Evolutionary conservation across 1,140 invertebrate genomes (phyloP), one percentile per base, ranked within the genome.

Genomic region (Drosophila yakuba): DNA sequence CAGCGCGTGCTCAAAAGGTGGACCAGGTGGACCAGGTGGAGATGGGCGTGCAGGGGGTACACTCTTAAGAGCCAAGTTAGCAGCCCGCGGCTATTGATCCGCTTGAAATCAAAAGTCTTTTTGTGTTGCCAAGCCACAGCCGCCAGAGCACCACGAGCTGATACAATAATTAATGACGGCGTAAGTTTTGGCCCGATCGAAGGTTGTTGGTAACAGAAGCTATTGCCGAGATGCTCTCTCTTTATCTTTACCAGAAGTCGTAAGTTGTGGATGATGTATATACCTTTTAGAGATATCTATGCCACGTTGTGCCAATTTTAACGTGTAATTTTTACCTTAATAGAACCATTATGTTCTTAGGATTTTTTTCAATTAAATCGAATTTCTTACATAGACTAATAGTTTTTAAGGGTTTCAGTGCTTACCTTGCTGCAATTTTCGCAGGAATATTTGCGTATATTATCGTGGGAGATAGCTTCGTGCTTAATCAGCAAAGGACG

Each of bases 401-500:
- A 25, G 5, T 5, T 25, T 25, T 4, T 0, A 25, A 4, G 25
- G 25, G 25, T 25, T 25, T 25, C 4, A 36, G 8, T 8, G 17
- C 92, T 93, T 91, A 96, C 96, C 94, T 98, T 98, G 73, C 96
- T 95, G 92, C 98, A 99, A 92, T 98, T 98, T 91, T 99, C 98
- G 93, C 98, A 99, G 25, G 96, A 95, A 92, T 98, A 99, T 91
- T 96, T 96, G 57, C 95, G 93, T 4, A 95, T 94, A 73, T 96
- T 95, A 1, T 96, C 96, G 93, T 97, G 97, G 8, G 94, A 94
- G n/a, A 96, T 93, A 0, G 96, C 95, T 43, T 96, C 95, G 92
- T 99, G 98, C 17, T 96, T 95, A 23, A 97, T 95, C 5, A 98
- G 93, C 69, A 97, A 94, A 0, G 96, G 95, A 15, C 96, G 95